Evolutionary conservation across 2,888 invertebrate species (phyloP), one percentile per base, ranked within the genome.

Genomic region (Synergus itoensis): DNA sequence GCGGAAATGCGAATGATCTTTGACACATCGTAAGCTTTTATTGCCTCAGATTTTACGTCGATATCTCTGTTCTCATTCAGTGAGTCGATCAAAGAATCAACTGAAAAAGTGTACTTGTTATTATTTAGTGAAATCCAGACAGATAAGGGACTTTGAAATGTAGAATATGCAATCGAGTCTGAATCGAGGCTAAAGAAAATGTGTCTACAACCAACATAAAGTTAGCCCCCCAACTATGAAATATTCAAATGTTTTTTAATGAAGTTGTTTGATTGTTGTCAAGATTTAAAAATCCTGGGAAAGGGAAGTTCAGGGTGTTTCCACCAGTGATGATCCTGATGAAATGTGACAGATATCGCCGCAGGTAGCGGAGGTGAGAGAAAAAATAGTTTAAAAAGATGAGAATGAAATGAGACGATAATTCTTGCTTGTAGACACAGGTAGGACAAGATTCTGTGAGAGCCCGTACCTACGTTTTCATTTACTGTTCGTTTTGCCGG

Each of bases 11-110:
- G 60, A 69, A 8, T 45, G 45, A 69, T 48, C 48, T 28, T 69
- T 67, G 41, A 45, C 43, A 67, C 43, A 43, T 1, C n/a, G 43
- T 21, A n/a, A 67, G n/a, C 11, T 28, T 45, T 67, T 65, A 65
- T 65, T 65, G 36, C 9, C 16, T 41, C 40, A 11, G n/a, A 41
- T 41, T 65, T 65, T 41, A 65, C 65, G n/a, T 65, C 40, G 41
- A 65, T 65, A 65, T 65, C 65, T 40, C 36, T n/a, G n/a, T 41
- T 65, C 40, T 41, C 65, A 65, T 65, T 41, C 65, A 65, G 1
- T 41, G 41, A 41, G 40, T 64, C 21, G 60, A 60, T 60, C 21
- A 4, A 60, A 4, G 21, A 21, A 60, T 28, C 18, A 28, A 4
- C 12, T 60, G 12, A 60, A 60, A 60, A 60, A 12, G 21, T 60